Base-by-base conservation (phyloP, 2,888 invertebrate species). In the Mantis religiosa region DNA sequence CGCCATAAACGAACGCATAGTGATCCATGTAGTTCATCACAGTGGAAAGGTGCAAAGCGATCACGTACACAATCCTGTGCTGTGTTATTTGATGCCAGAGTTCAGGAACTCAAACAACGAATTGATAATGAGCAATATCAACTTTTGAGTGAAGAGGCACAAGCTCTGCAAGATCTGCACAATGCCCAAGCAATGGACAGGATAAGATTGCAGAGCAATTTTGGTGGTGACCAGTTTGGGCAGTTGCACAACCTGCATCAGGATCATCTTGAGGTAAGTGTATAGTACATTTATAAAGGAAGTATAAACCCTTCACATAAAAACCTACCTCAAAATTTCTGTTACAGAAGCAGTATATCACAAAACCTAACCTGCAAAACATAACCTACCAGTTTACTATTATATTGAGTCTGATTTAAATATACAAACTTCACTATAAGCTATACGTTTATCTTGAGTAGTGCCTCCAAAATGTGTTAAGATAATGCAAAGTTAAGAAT, bases 1-100 rank as follows among this genome's bases (percentile, higher is more conserved):
- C 28, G 84, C 9, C 89, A 85, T 41, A 87, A 89, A 41, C 82
- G 89, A 81, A 87, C 34, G 4, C 47, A 34, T 15, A 87, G 84
- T 87, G 25, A 87, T 28, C 47, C 41, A 27, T 12, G 47, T 9
- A 28, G 83, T 81, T 83, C 87, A 28, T 83, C 87, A 30, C 25
- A 15, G 41, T n/a, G 3, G 27, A 28, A 28, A n/a, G 1, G 1
- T 27, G 15, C 28, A 30, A 87, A 86, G 28, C 71, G 47, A 71
- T 14, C 25, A 82, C 86, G 81, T 28, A 71, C 83, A 27, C n/a
- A 30, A 2, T 34, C 84, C 7, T 87, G 87, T 81, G 82, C 87
- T n/a, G 15, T 82, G n/a, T 2, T 87, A 14, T 87, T 28, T 82
- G 87, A 87, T 14, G 27, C 14, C 20, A 87, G 82, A 41, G 27